phyloP scores from a whole-genome alignment of 1,140 invertebrate species.

The Papilio polyxenes region DNA sequence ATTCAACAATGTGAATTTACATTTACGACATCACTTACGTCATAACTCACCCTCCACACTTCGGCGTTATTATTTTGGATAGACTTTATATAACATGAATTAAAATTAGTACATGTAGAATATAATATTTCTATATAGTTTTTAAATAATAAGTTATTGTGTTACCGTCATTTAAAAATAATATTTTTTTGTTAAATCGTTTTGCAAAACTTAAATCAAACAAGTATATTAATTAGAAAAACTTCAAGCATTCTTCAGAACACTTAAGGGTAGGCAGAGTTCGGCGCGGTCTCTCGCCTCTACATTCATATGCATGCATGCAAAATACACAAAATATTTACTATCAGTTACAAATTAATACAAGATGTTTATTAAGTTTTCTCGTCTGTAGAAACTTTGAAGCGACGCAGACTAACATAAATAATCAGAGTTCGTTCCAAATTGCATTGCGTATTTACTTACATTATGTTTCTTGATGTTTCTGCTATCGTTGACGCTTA shows the following conservation, averaged over 20 bases:
- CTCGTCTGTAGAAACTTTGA: conserved; percentile 57
- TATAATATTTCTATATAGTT: background rate
- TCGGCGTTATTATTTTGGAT: background rate
- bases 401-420: conserved; percentile 55
- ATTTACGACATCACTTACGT: background rate
- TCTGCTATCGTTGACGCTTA: background rate
- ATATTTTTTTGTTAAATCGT: background rate
- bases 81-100: background rate
- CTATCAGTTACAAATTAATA: conserved; percentile 53
- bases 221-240: background rate
- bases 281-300: too few relatives aligned
- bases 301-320: too few relatives aligned
- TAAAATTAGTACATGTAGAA: background rate
- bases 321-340: conserved; percentile 62
- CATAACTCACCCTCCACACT: background rate
- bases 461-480: background rate
- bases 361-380: conserved; percentile 63
- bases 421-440: conserved; percentile 50
- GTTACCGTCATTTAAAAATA: background rate
- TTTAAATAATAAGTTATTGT: background rate
- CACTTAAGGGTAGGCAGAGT: too few relatives aligned
- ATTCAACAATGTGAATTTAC: background rate
- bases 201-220: background rate
- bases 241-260: background rate
- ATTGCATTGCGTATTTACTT: background rate